Evolutionary conservation across 2,888 invertebrate species (phyloP), one percentile per base, ranked within the genome.

Genomic region (Tachina lurida): DNA sequence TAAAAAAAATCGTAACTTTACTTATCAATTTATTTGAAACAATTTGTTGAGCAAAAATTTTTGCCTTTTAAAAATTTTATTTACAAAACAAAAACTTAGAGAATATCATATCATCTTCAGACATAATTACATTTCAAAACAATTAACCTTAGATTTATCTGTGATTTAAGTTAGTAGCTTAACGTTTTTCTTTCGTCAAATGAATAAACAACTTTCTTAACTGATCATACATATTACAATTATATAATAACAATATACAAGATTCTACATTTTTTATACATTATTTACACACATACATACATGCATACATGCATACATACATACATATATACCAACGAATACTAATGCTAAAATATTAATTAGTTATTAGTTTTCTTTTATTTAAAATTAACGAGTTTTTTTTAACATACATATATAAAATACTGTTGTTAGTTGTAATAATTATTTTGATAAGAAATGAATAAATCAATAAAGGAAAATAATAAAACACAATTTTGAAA

Each of bases 121-220:
- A 45, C 60, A 31, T 0, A 54, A 58, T 7, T 60, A 79, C 54
- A 82, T 71, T 74, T 49, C 63, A 79, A 62, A 77, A 71, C 41
- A 84, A 84, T 87, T 90, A 90, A 90, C 84, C 76, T 90, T 90
- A 91, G 90, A 90, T 90, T 91, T 90, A 91, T 92, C 92, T 92
- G 92, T 92, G 92, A 92, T 92, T 92, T 92, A 92, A 92, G 92
- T 92, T 92, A 92, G 90, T 90, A 91, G 90, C 70, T 81, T 76
- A 31, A 73, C 65, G 54, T 43, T 78, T 75, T 47, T 77, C 31
- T 67, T 17, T 71, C 31, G 10, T 52, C 49, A 22, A 56, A 19
- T 70, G 58, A 62, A 71, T 56, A 10, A 22, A 45, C 19, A 52
- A 56, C 41, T 73, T 45, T 70, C 45, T 65, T 63, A 54, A 70